Percentiles rank a stretch among this genome's conserved stretches.
phyloP scores from a whole-genome alignment of 2,888 invertebrate genomes.

The Portevinia maculata region DNA sequence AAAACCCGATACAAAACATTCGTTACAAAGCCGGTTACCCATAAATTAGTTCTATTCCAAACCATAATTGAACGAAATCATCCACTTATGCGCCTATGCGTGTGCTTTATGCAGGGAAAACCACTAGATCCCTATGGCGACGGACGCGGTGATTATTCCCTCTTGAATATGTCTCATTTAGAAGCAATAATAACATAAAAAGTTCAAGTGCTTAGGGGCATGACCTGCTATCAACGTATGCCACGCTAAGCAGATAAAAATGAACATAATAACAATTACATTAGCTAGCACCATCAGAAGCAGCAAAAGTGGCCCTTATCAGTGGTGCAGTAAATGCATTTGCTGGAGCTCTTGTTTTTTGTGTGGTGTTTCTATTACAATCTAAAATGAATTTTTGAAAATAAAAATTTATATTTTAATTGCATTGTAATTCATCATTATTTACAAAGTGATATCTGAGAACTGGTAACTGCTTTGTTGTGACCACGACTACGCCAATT shows the following conservation, averaged over 20 bases:
- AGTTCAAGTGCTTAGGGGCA: constrained; percentile 72
- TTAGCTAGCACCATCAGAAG: constrained; percentile 7
- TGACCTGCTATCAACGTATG: constrained; percentile 66
- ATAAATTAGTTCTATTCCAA: constrained; percentile 52
- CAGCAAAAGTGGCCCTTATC: constrained; percentile 54
- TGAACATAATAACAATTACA: constrained; percentile 35
- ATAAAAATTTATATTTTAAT: constrained; percentile 10
- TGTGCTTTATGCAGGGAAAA: constrained; percentile 33
- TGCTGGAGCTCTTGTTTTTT: constrained; percentile 19
- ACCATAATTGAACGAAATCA: constrained; percentile 60
- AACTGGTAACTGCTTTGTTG: not conserved
- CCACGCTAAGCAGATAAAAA: constrained; percentile 46
- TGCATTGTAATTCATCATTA: constrained; percentile 1
- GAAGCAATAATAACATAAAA: constrained; percentile 20
- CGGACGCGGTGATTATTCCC: not conserved
- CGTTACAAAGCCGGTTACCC: constrained; percentile 37
- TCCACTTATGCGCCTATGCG: constrained; percentile 53
- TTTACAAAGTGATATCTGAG: not conserved
- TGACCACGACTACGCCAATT: not conserved
- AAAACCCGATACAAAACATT: constrained; percentile 11
- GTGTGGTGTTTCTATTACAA: constrained; percentile 4
- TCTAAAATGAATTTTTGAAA: constrained; percentile 49
- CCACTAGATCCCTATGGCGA: constrained; percentile 65
- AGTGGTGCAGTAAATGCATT: constrained; percentile 44
- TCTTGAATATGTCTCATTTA: constrained; percentile 53